Evolutionary conservation across 2,888 invertebrate species (phyloP).

Genomic region (Latrodectus hesperus): DNA sequence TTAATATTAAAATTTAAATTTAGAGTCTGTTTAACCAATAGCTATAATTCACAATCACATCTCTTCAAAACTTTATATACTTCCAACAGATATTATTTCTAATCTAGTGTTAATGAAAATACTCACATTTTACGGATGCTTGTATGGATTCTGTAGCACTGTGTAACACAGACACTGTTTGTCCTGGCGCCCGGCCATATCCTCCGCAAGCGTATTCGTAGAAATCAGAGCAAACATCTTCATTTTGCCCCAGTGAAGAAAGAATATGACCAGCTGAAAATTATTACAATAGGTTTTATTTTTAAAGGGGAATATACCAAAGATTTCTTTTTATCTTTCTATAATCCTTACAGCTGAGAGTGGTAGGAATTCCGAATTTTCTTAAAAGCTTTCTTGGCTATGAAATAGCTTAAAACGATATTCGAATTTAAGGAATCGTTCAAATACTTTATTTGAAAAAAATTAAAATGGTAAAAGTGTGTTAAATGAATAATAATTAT

Average conservation of each 20-base stretch:
- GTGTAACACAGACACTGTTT: conserved; percentile 12
- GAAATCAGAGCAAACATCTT: conserved; percentile 37
- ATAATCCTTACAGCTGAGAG: too few species aligned
- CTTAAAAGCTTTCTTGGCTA: too few species aligned
- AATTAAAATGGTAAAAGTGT: too few species aligned
- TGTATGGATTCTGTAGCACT: conserved; percentile 27
- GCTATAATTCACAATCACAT: background rate
- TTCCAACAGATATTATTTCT: background rate
- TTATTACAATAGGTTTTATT: too few species aligned
- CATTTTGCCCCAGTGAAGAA: conserved; percentile 18
- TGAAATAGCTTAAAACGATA: too few species aligned
- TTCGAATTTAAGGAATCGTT: too few species aligned
- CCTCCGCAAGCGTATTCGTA: conserved; percentile 45
- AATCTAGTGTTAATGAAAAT: background rate
- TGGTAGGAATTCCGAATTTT: too few species aligned
- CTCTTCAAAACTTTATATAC: background rate
- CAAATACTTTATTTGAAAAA: too few species aligned
- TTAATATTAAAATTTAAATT: background rate
- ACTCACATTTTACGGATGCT: conserved; percentile 33
- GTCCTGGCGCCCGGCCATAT: conserved; percentile 18
- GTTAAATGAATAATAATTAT: too few species aligned
- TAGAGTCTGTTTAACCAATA: background rate
- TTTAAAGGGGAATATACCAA: too few species aligned
- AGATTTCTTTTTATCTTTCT: too few species aligned
- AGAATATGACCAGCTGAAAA: conserved; percentile 41